A percentile compares a stretch with the other conserved stretches of the same genome.
These are phyloP conservation scores for Cryptoprocta ferox DNA, from an alignment of 2,797 vertebrate species.

Conservation along the genomic window DNA sequence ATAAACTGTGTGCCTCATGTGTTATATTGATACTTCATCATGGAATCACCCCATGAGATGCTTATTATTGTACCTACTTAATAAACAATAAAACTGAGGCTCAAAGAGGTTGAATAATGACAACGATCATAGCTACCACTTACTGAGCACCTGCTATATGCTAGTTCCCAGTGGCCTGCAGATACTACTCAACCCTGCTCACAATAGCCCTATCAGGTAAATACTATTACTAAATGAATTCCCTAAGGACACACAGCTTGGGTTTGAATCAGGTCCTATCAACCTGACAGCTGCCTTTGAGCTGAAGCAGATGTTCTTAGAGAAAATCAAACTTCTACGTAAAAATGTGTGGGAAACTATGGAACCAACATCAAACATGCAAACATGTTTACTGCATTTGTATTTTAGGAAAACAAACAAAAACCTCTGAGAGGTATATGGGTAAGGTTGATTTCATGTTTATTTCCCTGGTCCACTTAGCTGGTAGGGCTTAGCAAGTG, in stretches of 20 bases:
- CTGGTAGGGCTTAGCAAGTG: not conserved
- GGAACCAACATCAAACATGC: not conserved
- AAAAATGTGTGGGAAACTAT: not conserved
- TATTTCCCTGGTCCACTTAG: not conserved
- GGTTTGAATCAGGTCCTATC: not conserved
- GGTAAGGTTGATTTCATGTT: not conserved
- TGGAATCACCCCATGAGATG: not conserved
- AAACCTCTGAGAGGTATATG: not conserved
- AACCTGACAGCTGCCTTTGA: not conserved
- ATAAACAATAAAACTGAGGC: not conserved
- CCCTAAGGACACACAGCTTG: not conserved
- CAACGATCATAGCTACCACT: not conserved
- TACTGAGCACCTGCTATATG: not conserved
- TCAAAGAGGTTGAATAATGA: not conserved
- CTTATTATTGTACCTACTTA: not conserved
- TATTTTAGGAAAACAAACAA: conserved; percentile 12
- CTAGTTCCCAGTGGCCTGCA: not conserved
- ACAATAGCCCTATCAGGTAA: not conserved
- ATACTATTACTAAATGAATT: not conserved
- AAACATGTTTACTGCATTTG: not conserved
- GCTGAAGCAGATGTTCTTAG: not conserved
- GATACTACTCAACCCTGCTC: not conserved
- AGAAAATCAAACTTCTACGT: conserved; percentile 12
- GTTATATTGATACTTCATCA: not conserved
- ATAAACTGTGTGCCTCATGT: no score